Evolutionary conservation across 2,888 invertebrate species (phyloP).

Genomic region (Lasioglossum leucozonium): DNA sequence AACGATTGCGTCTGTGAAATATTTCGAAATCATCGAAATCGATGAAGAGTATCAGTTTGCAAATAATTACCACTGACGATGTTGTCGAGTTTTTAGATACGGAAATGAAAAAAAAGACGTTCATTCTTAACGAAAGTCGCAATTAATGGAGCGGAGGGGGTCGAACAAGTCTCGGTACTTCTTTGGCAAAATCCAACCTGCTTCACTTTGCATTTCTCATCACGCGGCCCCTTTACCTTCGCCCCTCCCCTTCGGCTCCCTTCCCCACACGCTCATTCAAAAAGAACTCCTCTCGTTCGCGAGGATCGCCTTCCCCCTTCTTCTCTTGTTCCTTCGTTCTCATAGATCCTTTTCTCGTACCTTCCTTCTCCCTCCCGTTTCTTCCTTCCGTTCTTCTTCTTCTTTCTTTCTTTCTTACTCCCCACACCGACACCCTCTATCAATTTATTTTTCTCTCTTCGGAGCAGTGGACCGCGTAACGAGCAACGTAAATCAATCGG

Average conservation of each 20-base stretch:
- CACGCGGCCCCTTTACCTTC: constrained; percentile 38
- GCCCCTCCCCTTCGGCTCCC: constrained; percentile 14
- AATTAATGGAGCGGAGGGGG: constrained; percentile 65
- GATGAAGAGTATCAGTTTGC: neutral
- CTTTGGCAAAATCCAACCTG: constrained; percentile 48
- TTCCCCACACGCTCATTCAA: constrained; percentile 35
- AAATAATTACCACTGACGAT: neutral
- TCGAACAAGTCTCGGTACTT: constrained; percentile 49
- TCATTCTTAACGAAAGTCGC: constrained; percentile 64
- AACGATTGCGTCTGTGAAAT: too few relatives aligned
- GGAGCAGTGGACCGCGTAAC: constrained; percentile 84
- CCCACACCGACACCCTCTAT: constrained; percentile 68
- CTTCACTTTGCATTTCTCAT: constrained; percentile 67
- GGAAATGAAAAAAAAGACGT: constrained; percentile 51
- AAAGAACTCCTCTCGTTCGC: constrained; percentile 43
- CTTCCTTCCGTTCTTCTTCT: constrained; percentile 29
- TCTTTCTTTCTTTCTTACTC: constrained; percentile 1
- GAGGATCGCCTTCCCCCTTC: constrained; percentile 28
- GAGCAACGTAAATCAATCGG: constrained; percentile 85
- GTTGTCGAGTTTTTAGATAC: constrained; percentile 42
- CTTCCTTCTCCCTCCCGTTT: neutral
- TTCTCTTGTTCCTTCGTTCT: constrained; percentile 7
- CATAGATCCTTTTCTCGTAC: neutral
- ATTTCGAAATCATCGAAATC: neutral
- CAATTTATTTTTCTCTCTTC: constrained; percentile 81